These are phyloP conservation scores for Penaeus indicus DNA, from an alignment of 1,140 invertebrate genomes.

Conservation along the genomic window DNA sequence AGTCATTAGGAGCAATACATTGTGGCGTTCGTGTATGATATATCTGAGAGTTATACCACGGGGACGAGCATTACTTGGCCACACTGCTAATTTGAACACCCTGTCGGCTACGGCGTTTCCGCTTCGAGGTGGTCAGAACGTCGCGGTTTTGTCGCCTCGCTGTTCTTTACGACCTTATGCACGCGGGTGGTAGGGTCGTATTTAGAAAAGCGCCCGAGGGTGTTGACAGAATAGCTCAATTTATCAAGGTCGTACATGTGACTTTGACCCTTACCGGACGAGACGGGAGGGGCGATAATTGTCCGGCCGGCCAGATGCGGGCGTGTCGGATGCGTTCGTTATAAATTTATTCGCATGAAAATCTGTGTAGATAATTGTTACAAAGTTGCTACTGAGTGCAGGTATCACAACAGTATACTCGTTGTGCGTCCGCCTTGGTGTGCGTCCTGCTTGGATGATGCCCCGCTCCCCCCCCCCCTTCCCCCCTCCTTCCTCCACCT, in stretches of 20 bases:
- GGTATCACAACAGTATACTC: not conserved
- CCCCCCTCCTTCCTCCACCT: not conserved
- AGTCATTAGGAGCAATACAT: too few relatives aligned
- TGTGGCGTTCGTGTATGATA: not conserved
- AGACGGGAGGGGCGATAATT: not conserved
- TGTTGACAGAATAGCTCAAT: slow-evolving; percentile 55
- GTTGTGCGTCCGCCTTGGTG: too few relatives aligned
- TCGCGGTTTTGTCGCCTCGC: not conserved
- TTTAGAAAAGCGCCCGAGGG: slow-evolving; percentile 23
- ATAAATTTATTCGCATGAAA: slow-evolving; percentile 60
- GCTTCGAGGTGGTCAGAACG: slow-evolving; percentile 27
- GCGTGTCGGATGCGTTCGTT: slow-evolving; percentile 57
- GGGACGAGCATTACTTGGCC: slow-evolving; percentile 3
- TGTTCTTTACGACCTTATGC: not conserved
- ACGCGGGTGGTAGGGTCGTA: not conserved
- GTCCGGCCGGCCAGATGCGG: not conserved
- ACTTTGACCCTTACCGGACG: slow-evolving; percentile 30
- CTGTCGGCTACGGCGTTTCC: slow-evolving; percentile 42
- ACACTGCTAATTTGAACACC: slow-evolving; percentile 48
- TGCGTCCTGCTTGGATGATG: too few relatives aligned
- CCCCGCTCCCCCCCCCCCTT: not conserved
- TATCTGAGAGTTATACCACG: slow-evolving; percentile 1
- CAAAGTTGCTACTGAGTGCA: slow-evolving; percentile 53
- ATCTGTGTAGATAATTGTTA: slow-evolving; percentile 62
- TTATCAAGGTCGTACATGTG: slow-evolving; percentile 18